phyloP scores from a whole-genome alignment of 2,797 vertebrate genomes.

The Semotilus atromaculatus region DNA sequence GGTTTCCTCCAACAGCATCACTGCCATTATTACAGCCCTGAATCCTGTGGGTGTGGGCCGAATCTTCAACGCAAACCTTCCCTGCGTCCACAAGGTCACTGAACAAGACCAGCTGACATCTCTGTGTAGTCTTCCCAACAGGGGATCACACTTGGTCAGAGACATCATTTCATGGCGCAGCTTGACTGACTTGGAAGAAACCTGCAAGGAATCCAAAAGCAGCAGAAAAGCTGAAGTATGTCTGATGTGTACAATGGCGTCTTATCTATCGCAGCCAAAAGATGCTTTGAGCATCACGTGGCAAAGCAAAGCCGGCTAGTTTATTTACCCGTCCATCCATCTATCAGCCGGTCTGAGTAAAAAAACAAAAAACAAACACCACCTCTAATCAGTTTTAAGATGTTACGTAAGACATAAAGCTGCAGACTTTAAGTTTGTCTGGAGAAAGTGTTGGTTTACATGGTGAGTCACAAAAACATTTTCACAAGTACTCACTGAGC shows the following conservation, averaged over 20 bases:
- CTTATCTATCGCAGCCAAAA: conserved; percentile 32
- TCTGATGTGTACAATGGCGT: conserved; percentile 27
- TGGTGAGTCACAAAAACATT: conserved; percentile 33
- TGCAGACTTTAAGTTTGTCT: conserved; percentile 10
- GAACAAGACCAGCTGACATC: conserved; percentile 48
- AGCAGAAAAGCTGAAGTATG: conserved; percentile 46
- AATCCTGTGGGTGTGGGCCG: conserved; percentile 19
- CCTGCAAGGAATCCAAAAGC: conserved; percentile 54
- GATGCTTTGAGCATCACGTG: conserved; percentile 10
- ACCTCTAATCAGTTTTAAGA: conserved; percentile 27
- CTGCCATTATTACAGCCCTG: neutral
- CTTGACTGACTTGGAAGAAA: conserved; percentile 50
- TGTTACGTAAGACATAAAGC: neutral
- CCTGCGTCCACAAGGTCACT: conserved; percentile 34
- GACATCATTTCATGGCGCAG: conserved; percentile 54
- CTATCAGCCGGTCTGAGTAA: neutral
- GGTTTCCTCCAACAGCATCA: conserved; percentile 33
- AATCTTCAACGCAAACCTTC: conserved; percentile 44
- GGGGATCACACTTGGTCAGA: conserved; percentile 39
- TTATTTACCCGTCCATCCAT: neutral
- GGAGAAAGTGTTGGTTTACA: conserved; percentile 19
- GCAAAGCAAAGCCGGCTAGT: conserved; percentile 9
- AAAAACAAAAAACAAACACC: neutral
- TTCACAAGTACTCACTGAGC: conserved; percentile 21
- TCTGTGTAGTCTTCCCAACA: conserved; percentile 53